A percentile compares a stretch with the other conserved stretches of the same genome.
Evolutionary conservation across 2,888 invertebrate genomes (phyloP).

Genomic region (Frankliniella intonsa): DNA sequence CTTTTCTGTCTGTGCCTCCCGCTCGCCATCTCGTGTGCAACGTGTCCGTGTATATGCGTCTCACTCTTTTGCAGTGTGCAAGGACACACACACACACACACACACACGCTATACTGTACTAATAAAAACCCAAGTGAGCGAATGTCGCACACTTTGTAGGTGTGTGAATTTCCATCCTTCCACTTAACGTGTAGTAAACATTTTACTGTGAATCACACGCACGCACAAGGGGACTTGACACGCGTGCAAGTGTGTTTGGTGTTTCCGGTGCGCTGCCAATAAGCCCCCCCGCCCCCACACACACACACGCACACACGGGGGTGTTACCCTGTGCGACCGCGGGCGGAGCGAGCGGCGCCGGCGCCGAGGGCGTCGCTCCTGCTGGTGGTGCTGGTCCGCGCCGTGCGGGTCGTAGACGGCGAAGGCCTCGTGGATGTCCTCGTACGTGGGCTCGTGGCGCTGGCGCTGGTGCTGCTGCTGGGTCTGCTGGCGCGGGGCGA

Average conservation of each 20-base stretch:
- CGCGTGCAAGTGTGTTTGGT: too few species aligned
- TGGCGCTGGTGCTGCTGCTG: not conserved
- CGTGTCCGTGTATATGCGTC: too few species aligned
- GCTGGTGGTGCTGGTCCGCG: not conserved
- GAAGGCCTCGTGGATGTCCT: slow-evolving; percentile 22
- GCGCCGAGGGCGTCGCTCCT: not conserved
- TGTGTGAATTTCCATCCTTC: too few species aligned
- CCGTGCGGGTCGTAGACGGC: not conserved
- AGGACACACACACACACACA: not conserved
- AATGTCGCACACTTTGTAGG: too few species aligned
- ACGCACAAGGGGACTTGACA: not conserved
- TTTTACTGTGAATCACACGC: too few species aligned
- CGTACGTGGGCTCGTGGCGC: not conserved
- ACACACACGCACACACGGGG: not conserved
- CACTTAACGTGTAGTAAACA: not conserved
- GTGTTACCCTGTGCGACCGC: not conserved
- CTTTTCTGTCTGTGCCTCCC: too few species aligned
- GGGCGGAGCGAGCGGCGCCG: too few species aligned
- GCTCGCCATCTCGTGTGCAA: too few species aligned
- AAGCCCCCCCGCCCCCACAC: too few species aligned
- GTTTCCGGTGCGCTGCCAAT: too few species aligned
- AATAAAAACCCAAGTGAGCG: too few species aligned
- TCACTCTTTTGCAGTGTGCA: too few species aligned
- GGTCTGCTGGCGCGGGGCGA: not conserved
- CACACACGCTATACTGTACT: not conserved